phyloP scores from a whole-genome alignment of 1,140 invertebrate species.

The Adoxophyes honmai region DNA sequence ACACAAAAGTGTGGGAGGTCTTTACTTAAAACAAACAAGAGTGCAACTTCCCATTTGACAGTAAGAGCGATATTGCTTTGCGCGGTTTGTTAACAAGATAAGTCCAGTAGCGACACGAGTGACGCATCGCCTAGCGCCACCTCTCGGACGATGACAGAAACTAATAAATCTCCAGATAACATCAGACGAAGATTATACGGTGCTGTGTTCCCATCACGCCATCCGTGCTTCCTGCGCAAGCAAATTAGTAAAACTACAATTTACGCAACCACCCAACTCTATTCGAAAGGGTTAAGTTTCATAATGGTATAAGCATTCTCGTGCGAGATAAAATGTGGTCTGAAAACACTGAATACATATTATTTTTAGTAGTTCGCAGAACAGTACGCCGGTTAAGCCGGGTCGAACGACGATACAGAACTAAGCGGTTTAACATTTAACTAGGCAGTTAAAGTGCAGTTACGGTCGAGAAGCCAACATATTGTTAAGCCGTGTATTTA shows the following conservation, averaged over 20 bases:
- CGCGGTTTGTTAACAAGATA: conserved; percentile 35
- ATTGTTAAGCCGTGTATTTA: not conserved
- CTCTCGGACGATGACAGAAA: conserved; percentile 66
- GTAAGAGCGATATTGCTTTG: too few species aligned
- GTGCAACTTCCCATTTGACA: too few species aligned
- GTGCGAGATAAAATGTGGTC: conserved; percentile 24
- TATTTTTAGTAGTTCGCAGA: conserved; percentile 73
- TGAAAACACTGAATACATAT: conserved; percentile 41
- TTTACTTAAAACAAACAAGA: not conserved
- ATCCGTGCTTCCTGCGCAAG: conserved; percentile 69
- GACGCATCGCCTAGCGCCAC: conserved; percentile 64
- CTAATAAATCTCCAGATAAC: conserved; percentile 75
- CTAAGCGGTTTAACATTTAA: conserved; percentile 50
- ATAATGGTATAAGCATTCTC: conserved; percentile 26
- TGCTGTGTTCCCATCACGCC: conserved; percentile 63
- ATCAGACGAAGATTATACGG: conserved; percentile 74
- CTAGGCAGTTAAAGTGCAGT: conserved; percentile 31
- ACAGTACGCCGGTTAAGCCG: conserved; percentile 43
- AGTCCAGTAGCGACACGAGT: conserved; percentile 53
- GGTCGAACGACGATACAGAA: conserved; percentile 51
- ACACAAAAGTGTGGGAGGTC: conserved; percentile 4
- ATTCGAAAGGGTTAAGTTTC: conserved; percentile 31
- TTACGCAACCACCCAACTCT: conserved; percentile 38
- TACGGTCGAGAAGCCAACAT: conserved; percentile 6
- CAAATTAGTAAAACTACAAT: conserved; percentile 68